phyloP scores from a whole-genome alignment of 2,888 invertebrate species.

The Noctua pronuba region DNA sequence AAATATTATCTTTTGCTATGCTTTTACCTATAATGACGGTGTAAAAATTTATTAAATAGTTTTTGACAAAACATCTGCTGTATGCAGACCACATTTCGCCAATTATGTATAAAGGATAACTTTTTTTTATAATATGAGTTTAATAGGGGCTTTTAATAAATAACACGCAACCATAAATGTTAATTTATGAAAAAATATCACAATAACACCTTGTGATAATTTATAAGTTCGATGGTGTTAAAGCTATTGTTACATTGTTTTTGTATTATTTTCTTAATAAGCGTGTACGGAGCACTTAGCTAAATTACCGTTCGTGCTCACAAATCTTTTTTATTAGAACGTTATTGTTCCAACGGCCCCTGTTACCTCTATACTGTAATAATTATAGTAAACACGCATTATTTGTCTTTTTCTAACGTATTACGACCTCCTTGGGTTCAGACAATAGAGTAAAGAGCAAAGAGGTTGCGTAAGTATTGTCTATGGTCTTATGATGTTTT shows the following conservation, averaged over 20 bases:
- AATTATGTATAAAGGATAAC: background rate
- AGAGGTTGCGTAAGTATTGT: constrained; percentile 47
- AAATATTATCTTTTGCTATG: background rate
- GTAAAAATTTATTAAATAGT: background rate
- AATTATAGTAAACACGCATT: constrained; percentile 17
- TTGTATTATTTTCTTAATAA: constrained; percentile 3
- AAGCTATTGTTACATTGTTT: constrained; percentile 15
- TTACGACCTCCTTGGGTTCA: constrained; percentile 24
- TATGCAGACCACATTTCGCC: background rate
- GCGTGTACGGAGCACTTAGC: constrained; percentile 13
- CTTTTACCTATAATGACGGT: background rate
- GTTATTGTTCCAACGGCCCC: constrained; percentile 13
- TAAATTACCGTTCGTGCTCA: constrained; percentile 15
- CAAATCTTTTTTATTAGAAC: constrained; percentile 27
- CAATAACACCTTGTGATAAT: background rate
- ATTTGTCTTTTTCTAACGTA: constrained; percentile 15
- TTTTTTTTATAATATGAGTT: background rate
- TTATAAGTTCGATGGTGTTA: background rate
- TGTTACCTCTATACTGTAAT: background rate
- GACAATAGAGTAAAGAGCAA: constrained; percentile 45
- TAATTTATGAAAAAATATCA: background rate
- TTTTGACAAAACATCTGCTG: background rate
- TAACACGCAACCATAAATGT: background rate
- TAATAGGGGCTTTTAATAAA: background rate
- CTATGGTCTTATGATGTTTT: constrained; percentile 54